These are phyloP conservation scores for Anguilla marmorata DNA, from an alignment of 2,797 vertebrate genomes.

Conservation along the genomic window DNA sequence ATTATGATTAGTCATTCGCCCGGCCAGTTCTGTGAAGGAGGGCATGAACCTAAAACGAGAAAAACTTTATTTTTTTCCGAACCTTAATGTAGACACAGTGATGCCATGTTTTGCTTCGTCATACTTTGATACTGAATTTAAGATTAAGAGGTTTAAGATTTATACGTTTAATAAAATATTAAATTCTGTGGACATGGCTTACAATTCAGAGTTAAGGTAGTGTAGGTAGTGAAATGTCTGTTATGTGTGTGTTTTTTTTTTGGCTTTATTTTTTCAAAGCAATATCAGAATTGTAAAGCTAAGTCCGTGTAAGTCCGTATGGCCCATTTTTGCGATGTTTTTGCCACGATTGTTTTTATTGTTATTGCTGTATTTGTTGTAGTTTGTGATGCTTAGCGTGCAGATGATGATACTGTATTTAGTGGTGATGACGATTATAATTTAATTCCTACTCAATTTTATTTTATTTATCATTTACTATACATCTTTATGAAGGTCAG, in stretches of 20 bases:
- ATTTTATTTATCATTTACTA: not conserved
- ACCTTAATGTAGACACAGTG: not conserved
- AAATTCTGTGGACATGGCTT: too few species aligned
- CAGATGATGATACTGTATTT: not conserved
- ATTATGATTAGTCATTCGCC: not conserved
- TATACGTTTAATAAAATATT: not conserved
- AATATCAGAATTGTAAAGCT: too few species aligned
- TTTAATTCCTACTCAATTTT: not conserved
- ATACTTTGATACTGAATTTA: not conserved
- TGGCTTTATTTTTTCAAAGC: too few species aligned
- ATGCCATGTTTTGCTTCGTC: not conserved
- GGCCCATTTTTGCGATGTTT: not conserved
- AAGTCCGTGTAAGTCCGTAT: too few species aligned
- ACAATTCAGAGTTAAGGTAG: too few species aligned
- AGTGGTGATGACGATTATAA: not conserved
- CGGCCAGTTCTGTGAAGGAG: not conserved
- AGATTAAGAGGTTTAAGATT: not conserved
- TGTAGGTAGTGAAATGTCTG: too few species aligned
- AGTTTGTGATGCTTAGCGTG: not conserved
- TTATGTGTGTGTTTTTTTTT: too few species aligned
- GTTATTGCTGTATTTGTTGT: not conserved
- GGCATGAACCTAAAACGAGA: not conserved
- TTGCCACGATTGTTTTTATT: not conserved
- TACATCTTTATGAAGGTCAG: not conserved
- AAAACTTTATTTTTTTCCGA: not conserved